A percentile compares a stretch with the other conserved stretches of the same genome.
These are phyloP conservation scores for Nysson spinosus DNA, from an alignment of 2,888 invertebrate genomes.

Conservation along the genomic window DNA sequence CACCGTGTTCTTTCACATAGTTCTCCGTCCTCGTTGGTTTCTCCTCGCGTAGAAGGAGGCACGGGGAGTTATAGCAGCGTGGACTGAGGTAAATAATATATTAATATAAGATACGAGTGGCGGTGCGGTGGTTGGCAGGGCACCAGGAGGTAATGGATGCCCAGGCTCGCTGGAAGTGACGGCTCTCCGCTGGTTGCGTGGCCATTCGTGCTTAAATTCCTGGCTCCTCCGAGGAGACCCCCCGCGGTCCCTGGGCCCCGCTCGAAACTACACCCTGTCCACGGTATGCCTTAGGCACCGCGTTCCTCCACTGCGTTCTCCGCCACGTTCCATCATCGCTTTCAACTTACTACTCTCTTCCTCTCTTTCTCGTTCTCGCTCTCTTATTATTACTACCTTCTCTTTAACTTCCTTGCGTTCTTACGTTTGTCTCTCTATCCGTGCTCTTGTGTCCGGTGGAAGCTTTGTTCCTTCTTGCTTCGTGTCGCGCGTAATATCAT, in stretches of 20 bases:
- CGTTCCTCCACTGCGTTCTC: slow-evolving; percentile 48
- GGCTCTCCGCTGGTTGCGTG: slow-evolving; percentile 76
- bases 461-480: neutral
- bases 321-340: slow-evolving; percentile 55
- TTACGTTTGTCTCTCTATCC: slow-evolving; percentile 3
- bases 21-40: neutral
- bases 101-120: slow-evolving; percentile 76
- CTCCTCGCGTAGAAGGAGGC: slow-evolving; percentile 38
- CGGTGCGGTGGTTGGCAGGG: slow-evolving; percentile 74
- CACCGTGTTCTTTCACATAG: slow-evolving; percentile 37
- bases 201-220: slow-evolving; percentile 76
- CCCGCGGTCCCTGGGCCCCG: slow-evolving; percentile 78
- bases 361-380: slow-evolving; percentile 10
- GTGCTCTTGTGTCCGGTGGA: too few species aligned
- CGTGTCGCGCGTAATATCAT: neutral
- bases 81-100: slow-evolving; percentile 75
- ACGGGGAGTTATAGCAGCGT: slow-evolving; percentile 60
- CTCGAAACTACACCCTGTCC: slow-evolving; percentile 59
- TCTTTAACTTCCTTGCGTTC: slow-evolving; percentile 3
- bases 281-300: slow-evolving; percentile 55
- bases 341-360: slow-evolving; percentile 16
- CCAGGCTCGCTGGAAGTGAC: slow-evolving; percentile 76
- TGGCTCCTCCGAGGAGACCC: slow-evolving; percentile 81
- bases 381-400: slow-evolving; percentile 13
- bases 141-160: slow-evolving; percentile 77